phyloP scores from a whole-genome alignment of 2,113 vertebrate genomes.

The Phalacrocorax brasilianus region DNA sequence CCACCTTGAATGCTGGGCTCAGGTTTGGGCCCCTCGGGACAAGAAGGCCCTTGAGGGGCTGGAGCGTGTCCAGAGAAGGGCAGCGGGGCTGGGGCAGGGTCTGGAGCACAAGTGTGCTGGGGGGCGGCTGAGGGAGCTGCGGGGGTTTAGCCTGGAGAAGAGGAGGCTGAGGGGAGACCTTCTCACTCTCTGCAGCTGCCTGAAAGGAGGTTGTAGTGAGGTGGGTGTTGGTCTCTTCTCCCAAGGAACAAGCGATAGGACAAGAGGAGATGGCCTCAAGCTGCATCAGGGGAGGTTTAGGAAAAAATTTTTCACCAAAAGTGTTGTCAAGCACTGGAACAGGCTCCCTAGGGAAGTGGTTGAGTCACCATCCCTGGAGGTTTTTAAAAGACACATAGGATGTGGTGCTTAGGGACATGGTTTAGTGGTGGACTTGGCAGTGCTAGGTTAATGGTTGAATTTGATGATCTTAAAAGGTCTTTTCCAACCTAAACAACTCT shows the following conservation, averaged over 20 bases:
- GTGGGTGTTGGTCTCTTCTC: neutral
- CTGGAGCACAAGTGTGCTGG: neutral
- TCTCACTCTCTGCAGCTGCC: neutral
- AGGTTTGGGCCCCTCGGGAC: neutral
- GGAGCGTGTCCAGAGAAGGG: neutral
- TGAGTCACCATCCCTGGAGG: neutral
- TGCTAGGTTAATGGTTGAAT: neutral
- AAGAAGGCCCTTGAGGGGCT: neutral
- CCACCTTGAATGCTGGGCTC: neutral
- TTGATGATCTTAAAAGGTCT: neutral
- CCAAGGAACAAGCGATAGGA: neutral
- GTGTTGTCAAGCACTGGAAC: neutral
- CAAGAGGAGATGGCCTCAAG: neutral
- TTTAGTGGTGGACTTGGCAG: neutral
- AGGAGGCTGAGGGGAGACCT: neutral
- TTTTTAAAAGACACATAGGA: too few species aligned
- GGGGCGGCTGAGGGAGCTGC: neutral
- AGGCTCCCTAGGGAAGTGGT: neutral
- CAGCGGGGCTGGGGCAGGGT: neutral
- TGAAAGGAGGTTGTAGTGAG: neutral
- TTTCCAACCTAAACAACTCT: neutral
- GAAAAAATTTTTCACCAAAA: neutral
- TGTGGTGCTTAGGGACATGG: neutral
- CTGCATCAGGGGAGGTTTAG: neutral
- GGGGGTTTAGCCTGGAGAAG: neutral